A percentile compares a stretch with the other conserved stretches of the same genome.
Evolutionary conservation across 2,113 vertebrate species (phyloP).

Genomic region (Recurvirostra avosetta): DNA sequence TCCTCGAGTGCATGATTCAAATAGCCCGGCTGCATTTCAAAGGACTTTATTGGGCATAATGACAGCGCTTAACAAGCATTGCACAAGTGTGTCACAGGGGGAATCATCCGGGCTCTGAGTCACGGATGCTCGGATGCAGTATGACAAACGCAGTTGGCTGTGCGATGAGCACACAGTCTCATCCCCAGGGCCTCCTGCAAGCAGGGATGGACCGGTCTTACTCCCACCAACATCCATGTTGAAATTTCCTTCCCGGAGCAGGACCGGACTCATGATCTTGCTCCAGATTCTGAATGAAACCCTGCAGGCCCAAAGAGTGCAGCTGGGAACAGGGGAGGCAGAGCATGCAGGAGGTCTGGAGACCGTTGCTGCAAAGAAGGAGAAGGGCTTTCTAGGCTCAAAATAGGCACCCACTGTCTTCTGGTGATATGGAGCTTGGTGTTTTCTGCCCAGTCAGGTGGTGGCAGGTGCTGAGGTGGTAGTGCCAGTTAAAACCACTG

Average conservation of each 20-base stretch:
- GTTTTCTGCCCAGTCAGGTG: background rate
- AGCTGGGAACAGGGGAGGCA: background rate
- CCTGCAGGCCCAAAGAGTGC: rapidly evolving
- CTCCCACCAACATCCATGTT: rapidly evolving
- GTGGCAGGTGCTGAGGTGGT: background rate
- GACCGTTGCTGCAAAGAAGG: background rate
- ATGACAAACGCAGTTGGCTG: rapidly evolving
- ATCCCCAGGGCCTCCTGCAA: background rate
- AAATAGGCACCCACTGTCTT: rapidly evolving
- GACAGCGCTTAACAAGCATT: background rate
- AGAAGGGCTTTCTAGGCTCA: background rate
- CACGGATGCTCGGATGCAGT: rapidly evolving
- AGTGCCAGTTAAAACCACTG: background rate
- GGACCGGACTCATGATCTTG: rapidly evolving
- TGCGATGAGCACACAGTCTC: rapidly evolving
- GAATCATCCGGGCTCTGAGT: background rate
- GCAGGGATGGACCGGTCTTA: background rate
- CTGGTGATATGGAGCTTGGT: background rate
- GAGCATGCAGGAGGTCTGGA: background rate
- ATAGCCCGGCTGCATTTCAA: background rate
- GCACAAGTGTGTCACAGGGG: background rate
- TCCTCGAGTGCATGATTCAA: background rate
- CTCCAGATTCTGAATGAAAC: background rate
- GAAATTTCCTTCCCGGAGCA: background rate
- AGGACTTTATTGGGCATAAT: background rate